These are phyloP conservation scores for Holcopasites calliopsidis DNA, from an alignment of 1,140 invertebrate species.

Conservation along the genomic window DNA sequence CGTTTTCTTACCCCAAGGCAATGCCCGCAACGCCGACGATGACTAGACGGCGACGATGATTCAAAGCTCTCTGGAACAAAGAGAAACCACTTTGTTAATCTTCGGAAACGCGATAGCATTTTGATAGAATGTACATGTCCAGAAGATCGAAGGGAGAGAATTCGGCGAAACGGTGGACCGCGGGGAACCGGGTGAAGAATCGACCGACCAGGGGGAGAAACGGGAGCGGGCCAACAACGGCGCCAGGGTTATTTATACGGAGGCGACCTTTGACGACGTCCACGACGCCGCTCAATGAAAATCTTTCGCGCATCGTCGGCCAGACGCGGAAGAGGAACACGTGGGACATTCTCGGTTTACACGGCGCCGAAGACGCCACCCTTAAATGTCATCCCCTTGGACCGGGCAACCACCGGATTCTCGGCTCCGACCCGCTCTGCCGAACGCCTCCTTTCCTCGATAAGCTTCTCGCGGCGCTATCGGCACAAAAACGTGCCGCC, in stretches of 20 bases:
- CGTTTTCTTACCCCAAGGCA: slow-evolving; percentile 28
- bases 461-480: too few species aligned
- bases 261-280: slow-evolving; percentile 67
- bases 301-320: slow-evolving; percentile 44
- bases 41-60: neutral
- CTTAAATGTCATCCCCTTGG: slow-evolving; percentile 53
- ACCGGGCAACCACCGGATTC: neutral
- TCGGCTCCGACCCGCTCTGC: too few species aligned
- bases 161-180: neutral
- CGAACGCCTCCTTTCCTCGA: too few species aligned
- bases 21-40: neutral
- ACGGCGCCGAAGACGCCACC: slow-evolving; percentile 32
- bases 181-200: slow-evolving; percentile 31
- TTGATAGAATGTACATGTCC: neutral
- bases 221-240: slow-evolving; percentile 54
- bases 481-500: too few species aligned
- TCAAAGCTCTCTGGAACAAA: slow-evolving; percentile 40
- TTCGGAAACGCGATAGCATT: neutral
- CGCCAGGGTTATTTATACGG: slow-evolving; percentile 69
- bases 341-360: slow-evolving; percentile 9
- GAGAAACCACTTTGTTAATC: neutral
- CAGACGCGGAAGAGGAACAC: slow-evolving; percentile 42
- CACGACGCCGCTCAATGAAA: slow-evolving; percentile 60
- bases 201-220: slow-evolving; percentile 49
- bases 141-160: neutral